Evolutionary conservation across 2,888 invertebrate genomes (phyloP).

Genomic region (Andrena haemorrhoa): DNA sequence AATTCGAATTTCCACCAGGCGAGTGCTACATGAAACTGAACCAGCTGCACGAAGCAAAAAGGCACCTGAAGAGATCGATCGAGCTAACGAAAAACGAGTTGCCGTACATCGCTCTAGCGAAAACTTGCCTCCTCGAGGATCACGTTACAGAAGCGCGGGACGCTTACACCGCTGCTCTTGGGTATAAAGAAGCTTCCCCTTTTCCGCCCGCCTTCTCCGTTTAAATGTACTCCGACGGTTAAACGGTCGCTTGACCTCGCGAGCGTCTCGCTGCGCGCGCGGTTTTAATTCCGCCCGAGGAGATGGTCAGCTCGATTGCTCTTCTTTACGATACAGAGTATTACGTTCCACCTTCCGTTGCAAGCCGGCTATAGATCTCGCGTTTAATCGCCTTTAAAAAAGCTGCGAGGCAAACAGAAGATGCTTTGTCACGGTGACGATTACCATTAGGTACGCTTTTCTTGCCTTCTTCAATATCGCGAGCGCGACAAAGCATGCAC

Average conservation of each 20-base stretch:
- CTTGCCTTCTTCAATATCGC: slow-evolving; percentile 1
- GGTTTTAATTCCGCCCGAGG: slow-evolving; percentile 41
- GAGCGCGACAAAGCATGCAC: too few relatives aligned
- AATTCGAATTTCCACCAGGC: slow-evolving; percentile 85
- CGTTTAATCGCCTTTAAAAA: not conserved
- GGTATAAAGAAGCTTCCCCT: slow-evolving; percentile 86
- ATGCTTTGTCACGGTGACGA: not conserved
- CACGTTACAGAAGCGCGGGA: slow-evolving; percentile 90
- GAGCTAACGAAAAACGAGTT: slow-evolving; percentile 91
- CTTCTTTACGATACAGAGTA: slow-evolving; percentile 41
- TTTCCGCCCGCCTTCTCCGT: not conserved
- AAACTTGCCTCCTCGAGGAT: slow-evolving; percentile 88
- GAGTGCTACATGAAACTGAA: slow-evolving; percentile 90
- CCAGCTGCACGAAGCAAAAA: slow-evolving; percentile 89
- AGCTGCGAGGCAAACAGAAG: slow-evolving; percentile 11
- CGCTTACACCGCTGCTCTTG: slow-evolving; percentile 90
- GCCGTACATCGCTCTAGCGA: slow-evolving; percentile 90
- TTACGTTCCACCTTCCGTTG: slow-evolving; percentile 22
- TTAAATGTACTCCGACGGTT: slow-evolving; percentile 26
- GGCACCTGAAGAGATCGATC: slow-evolving; percentile 90
- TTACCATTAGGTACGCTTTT: not conserved
- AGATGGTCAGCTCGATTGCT: slow-evolving; percentile 19
- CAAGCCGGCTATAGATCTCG: slow-evolving; percentile 3
- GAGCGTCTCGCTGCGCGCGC: not conserved
- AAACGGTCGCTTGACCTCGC: slow-evolving; percentile 8